phyloP scores from a whole-genome alignment of 2,113 vertebrate genomes.

The Cairina moschata region DNA sequence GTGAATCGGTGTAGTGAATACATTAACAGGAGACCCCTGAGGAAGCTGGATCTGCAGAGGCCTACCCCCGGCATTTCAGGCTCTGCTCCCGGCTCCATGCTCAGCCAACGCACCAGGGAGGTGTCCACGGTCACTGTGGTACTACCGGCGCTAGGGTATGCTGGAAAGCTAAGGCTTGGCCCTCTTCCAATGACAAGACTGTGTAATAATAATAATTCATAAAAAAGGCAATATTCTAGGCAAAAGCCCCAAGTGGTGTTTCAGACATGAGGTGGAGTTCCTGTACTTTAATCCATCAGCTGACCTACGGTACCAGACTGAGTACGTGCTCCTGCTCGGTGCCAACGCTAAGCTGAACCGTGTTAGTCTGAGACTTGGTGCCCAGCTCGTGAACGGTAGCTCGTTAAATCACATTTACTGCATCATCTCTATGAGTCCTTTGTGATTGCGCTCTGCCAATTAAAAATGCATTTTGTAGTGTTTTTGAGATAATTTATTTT shows the following conservation, averaged over 20 bases:
- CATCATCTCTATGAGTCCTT: background rate
- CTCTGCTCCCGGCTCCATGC: background rate
- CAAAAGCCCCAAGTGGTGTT: background rate
- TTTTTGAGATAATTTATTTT: conserved; percentile 18
- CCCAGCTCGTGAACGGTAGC: background rate
- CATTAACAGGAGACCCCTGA: background rate
- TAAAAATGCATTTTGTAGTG: background rate
- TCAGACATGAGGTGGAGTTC: background rate
- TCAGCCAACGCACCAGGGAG: background rate
- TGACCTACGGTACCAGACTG: background rate
- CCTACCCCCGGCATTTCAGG: background rate
- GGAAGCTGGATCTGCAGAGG: background rate
- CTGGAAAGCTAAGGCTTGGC: background rate
- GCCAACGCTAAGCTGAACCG: background rate
- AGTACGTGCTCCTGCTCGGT: rapidly evolving
- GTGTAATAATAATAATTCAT: background rate
- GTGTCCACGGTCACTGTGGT: too few species aligned
- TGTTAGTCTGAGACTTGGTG: background rate
- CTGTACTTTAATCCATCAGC: background rate
- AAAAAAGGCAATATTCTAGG: background rate
- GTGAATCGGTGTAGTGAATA: background rate
- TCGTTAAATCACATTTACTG: background rate
- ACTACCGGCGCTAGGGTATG: background rate
- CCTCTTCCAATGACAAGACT: background rate
- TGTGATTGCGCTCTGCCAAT: background rate